These are phyloP conservation scores for Uloborus plumipes DNA, from an alignment of 2,888 invertebrate species.

Conservation along the genomic window DNA sequence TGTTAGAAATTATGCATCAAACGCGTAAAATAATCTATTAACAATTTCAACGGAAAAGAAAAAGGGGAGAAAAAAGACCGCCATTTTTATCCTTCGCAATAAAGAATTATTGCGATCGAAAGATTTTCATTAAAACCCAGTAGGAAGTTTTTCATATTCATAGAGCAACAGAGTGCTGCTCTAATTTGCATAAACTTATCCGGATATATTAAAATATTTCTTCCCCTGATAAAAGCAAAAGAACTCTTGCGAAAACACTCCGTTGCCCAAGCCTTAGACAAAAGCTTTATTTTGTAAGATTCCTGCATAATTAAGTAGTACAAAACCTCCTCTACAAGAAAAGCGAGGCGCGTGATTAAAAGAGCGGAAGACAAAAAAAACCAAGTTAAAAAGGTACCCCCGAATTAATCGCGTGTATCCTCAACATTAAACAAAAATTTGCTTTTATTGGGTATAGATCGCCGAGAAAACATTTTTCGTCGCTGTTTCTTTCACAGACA, in stretches of 20 bases:
- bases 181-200: conserved; percentile 59
- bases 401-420: conserved; percentile 59
- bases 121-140: conserved; percentile 60
- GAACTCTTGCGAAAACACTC: conserved; percentile 37
- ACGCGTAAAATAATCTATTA: conserved; percentile 62
- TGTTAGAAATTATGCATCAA: conserved; percentile 51
- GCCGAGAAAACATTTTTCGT: conserved; percentile 59
- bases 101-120: conserved; percentile 60
- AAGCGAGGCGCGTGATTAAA: conserved; percentile 45
- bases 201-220: conserved; percentile 59
- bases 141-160: conserved; percentile 62
- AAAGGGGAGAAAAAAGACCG: conserved; percentile 25
- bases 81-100: conserved; percentile 56
- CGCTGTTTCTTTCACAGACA: conserved; percentile 55
- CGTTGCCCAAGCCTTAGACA: conserved; percentile 33
- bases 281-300: conserved; percentile 63
- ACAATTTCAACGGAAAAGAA: conserved; percentile 26
- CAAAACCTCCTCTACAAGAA: conserved; percentile 59
- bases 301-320: conserved; percentile 64
- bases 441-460: conserved; percentile 63
- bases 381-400: conserved; percentile 36
- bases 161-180: conserved; percentile 56
- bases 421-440: conserved; percentile 62
- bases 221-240: conserved; percentile 33
- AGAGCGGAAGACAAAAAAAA: conserved; percentile 25